Base-by-base conservation (phyloP, 2,888 invertebrate species). In the Alloplasta piceator region DNA sequence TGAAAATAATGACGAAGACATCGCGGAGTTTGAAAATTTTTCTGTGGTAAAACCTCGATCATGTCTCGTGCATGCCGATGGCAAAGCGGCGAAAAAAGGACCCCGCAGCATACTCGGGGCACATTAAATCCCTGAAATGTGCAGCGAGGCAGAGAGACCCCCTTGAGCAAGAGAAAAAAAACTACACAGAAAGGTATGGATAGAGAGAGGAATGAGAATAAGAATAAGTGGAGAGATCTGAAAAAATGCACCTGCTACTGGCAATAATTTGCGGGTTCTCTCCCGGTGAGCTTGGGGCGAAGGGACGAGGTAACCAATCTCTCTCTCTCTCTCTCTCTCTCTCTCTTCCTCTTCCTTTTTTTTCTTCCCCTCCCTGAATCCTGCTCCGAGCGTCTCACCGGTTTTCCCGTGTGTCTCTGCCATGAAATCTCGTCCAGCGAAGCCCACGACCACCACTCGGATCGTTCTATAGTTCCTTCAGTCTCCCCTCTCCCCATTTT, bases 171-270 rank as follows among this genome's bases (percentile, higher is more conserved):
- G 68, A 39, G 36, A 46, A 43, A 68, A 50, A 39, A 61, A 14
- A 4, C 46, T 26, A 38, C 76, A 67, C 48, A 55, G 38, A 9
- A 72, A 70, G 48, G 80, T 70, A n/a, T n/a, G 10, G n/a, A 48
- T 48, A 70, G 39, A 56, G 50, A 64, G 70, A 74, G 26, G 60
- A 39, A 46, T 16, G 48, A 41, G 56, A 46, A 66, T 66, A 71
- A 10, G 58, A 58, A 70, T 43, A 52, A 75, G 50, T 52, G 60
- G 79, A 79, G 55, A 76, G 74, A 73, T 75, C 71, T 84, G 84
- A 87, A 90, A 90, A 90, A 90, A 89, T 88, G 88, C 90, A 90
- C 89, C 89, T 89, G 90, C 86, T 89, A 85, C 90, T 84, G 85
- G 89, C 87, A 88, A 90, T 90, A 90, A 90, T 90, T 90, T 86